These are phyloP conservation scores for Apodemus agrarius DNA, from an alignment of 2,797 vertebrate species.

Conservation along the genomic window DNA sequence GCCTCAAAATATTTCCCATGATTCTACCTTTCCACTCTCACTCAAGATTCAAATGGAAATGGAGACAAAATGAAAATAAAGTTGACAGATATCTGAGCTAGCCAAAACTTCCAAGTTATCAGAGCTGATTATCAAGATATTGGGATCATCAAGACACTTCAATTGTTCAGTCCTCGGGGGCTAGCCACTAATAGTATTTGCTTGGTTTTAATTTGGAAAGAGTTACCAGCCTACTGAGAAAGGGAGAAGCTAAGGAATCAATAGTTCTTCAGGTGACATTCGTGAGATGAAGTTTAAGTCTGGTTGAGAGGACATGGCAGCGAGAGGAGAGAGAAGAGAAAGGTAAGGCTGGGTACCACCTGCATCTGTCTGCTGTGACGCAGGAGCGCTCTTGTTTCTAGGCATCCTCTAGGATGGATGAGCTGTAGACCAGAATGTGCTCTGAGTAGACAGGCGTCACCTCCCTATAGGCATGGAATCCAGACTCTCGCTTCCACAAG, in stretches of 20 bases:
- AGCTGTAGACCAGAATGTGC: not conserved
- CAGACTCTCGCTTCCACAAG: not conserved
- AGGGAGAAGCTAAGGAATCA: conserved; percentile 78
- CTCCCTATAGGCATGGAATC: not conserved
- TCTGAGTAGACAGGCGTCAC: not conserved
- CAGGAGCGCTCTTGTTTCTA: conserved; percentile 26
- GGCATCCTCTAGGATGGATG: conserved; percentile 3
- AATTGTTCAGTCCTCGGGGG: conserved; percentile 54
- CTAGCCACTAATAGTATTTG: not conserved
- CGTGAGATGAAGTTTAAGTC: conserved; percentile 67
- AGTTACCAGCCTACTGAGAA: conserved; percentile 65
- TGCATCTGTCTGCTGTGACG: conserved; percentile 13
- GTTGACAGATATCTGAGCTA: conserved; percentile 70
- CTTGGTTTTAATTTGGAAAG: conserved; percentile 63
- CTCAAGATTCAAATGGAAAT: conserved; percentile 72
- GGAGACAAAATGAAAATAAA: conserved; percentile 73
- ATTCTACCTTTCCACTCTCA: conserved; percentile 73
- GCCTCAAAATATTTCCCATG: conserved; percentile 64
- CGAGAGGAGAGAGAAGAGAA: conserved; percentile 43
- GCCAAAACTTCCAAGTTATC: conserved; percentile 67
- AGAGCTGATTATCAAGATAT: conserved; percentile 58
- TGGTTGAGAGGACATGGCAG: not conserved
- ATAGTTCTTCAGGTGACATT: conserved; percentile 66
- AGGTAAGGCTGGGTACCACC: not conserved
- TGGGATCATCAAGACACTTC: not conserved